A percentile compares a stretch with the other conserved stretches of the same genome.
phyloP scores from a whole-genome alignment of 1,140 invertebrate species.

The Listronotus bonariensis region DNA sequence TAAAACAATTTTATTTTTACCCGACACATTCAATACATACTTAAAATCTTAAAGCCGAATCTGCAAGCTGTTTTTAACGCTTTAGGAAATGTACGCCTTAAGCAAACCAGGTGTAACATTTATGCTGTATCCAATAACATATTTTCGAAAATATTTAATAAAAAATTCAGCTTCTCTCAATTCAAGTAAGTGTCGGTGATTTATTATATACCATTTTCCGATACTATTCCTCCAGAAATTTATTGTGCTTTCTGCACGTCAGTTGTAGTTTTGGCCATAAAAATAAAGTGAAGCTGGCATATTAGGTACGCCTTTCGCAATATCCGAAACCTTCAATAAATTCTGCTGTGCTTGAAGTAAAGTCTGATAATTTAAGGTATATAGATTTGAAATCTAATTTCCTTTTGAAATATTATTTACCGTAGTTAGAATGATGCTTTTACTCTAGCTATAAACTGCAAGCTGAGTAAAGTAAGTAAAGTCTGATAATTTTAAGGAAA shows the following conservation, averaged over 20 bases:
- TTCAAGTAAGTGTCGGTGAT: background rate
- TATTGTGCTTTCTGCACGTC: slow-evolving; percentile 16
- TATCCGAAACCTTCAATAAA: slow-evolving; percentile 12
- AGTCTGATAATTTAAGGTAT: slow-evolving; percentile 3
- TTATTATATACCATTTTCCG: slow-evolving; percentile 10
- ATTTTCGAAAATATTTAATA: slow-evolving; percentile 5
- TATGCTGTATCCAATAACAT: background rate
- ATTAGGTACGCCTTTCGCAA: slow-evolving; percentile 14
- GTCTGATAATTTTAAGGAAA: no score
- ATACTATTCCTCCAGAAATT: slow-evolving; percentile 8
- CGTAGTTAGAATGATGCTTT: no score
- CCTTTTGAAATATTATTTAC: background rate
- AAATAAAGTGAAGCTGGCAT: slow-evolving; percentile 12
- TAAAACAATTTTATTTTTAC: no score
- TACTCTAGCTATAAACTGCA: no score
- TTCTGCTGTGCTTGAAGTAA: background rate
- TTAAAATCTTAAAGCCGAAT: no score
- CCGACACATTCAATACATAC: no score
- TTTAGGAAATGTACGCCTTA: no score
- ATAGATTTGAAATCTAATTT: slow-evolving; percentile 4
- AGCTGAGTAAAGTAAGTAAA: no score
- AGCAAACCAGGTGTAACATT: no score
- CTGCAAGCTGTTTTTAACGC: no score
- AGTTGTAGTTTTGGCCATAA: slow-evolving; percentile 10
- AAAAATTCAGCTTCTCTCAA: slow-evolving; percentile 1